Base-by-base conservation (phyloP, 37 sponge, comb jelly and placozoan species). In the Tethya wilhelma region DNA sequence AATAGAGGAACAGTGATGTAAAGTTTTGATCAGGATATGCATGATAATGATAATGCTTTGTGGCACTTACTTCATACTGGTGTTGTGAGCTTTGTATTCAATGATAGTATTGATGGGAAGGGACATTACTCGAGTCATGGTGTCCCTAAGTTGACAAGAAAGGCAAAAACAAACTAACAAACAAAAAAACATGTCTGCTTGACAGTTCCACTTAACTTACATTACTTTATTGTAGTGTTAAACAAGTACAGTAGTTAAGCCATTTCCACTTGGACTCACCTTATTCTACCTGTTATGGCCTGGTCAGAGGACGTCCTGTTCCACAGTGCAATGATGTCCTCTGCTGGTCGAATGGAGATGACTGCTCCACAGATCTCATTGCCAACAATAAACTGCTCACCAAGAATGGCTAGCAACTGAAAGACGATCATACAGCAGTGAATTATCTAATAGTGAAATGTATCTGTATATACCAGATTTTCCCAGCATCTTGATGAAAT, bases 381-480 rank as follows among this genome's bases (percentile, higher is more conserved):
- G 4, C 97, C 97, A 71, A 97, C 97, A 82, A 94, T 91, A 64
- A 97, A 97, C 89, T 97, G 97, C 65, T 97, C 97, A 19, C 97
- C 97, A 56, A 94, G 66, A 11, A 93, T 90, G 28, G 94, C 94
- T 59, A 93, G 78, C 29, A 96, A 44, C 93, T n/a, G n/a, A n/a
- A n/a, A n/a, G n/a, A n/a, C n/a, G n/a, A n/a, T n/a, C n/a, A n/a
- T 93, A 64, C 6, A 12, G n/a, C n/a, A n/a, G n/a, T n/a, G n/a
- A n/a, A n/a, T n/a, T n/a, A n/a, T n/a, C n/a, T n/a, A n/a, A n/a
- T n/a, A n/a, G n/a, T n/a, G n/a, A n/a, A n/a, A n/a, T n/a, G n/a
- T n/a, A n/a, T n/a, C n/a, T n/a, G 37, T 14, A 63, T 76, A 30
- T 66, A 93, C 95, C 72, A 97, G 44, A 59, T 89, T 84, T 79